phyloP scores from a whole-genome alignment of 2,797 vertebrate species.

The Syncerus caffer region DNA sequence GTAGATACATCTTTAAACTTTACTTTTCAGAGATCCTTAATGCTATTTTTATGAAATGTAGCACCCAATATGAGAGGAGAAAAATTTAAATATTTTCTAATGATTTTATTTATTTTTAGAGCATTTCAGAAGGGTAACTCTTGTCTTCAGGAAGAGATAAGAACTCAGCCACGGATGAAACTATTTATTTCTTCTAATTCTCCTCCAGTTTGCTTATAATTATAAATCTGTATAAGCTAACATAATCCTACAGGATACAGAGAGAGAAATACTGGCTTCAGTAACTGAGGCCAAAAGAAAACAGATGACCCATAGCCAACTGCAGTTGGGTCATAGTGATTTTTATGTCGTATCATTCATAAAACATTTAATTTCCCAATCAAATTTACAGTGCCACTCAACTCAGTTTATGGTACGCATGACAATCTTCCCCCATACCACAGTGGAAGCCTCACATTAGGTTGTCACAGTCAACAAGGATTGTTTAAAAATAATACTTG shows the following conservation, averaged over 20 bases:
- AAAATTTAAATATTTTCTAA: not conserved
- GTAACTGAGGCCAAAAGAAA: not conserved
- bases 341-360: not conserved
- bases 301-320: not conserved
- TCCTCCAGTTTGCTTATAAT: not conserved
- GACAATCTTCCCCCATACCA: not conserved
- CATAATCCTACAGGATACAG: not conserved
- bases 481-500: not conserved
- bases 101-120: not conserved
- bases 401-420: not conserved
- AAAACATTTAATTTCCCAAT: conserved; percentile 1
- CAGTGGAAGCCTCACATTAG: not conserved
- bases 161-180: not conserved
- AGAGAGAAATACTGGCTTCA: not conserved
- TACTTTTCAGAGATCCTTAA: not conserved
- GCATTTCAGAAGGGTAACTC: not conserved
- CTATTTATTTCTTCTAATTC: not conserved
- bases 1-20: not conserved
- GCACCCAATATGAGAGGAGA: not conserved
- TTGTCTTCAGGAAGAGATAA: not conserved
- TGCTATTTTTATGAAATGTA: not conserved
- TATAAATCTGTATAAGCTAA: not conserved
- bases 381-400: not conserved
- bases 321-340: not conserved
- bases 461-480: not conserved